Base-by-base conservation (phyloP, 2,113 vertebrate genomes). In the Periophthalmodon schlosseri region DNA sequence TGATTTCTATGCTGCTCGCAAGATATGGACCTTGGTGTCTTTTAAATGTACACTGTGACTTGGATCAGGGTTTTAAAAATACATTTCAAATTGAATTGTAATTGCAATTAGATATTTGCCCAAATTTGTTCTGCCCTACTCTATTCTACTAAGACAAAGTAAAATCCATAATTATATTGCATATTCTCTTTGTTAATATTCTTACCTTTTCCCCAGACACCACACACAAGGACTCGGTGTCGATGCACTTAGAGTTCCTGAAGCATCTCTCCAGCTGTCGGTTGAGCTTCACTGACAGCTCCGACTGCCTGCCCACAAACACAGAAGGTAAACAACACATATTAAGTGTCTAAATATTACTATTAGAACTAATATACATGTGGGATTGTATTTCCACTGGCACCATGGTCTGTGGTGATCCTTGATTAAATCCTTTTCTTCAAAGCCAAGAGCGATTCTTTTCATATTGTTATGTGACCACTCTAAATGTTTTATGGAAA, bases 201-300 rank as follows among this genome's bases (percentile, higher is more conserved):
- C 16, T 9, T 74, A 99, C 98, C 97, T 98, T 99, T 91, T 96
- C 96, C 84, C 97, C 97, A 72, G 97, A 97, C 83, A 98, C 93
- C 82, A 99, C 94, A 52, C 98, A 99, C 69, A 99, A 93, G 69
- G 97, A 99, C 88, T 99, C 98, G 0, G 95, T 98, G 83, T 99
- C 97, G 56, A 99, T 95, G 81, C 97, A 99, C 54, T 95, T 98
- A 7, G 98, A 99, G 85, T 97, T 98, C 76, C 97, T 94, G 75
- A 99, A 86, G 87, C 97, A 98, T 82, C 96, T 93, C 88, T 99
- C 97, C 91, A 99, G 83, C 1, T 97, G 94, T 70, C 98, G 90
- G 89, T 99, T 99, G 68, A 99, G 81, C 77, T 93, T 97, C 90
- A 99, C 96, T 75, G 96, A 85, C 69, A 99, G 83, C 78, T 99